Evolutionary conservation across 2,797 vertebrate genomes (phyloP), one percentile per base, ranked within the genome.

Genomic region (Mus caroli): DNA sequence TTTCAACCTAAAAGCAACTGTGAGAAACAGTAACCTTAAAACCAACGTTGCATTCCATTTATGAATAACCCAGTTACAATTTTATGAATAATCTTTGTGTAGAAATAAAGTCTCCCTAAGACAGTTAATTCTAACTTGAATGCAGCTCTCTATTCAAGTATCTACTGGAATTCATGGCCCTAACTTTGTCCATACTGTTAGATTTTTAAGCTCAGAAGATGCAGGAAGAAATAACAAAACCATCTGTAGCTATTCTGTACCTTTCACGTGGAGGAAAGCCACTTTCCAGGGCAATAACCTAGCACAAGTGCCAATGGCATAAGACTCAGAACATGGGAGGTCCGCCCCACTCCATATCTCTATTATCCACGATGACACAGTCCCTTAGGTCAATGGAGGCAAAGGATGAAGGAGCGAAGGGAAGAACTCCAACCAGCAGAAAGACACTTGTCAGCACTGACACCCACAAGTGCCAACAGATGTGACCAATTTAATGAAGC

Each of bases 401-500:
- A 94, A 94, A 95, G 24, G 76, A 76, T 77, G 64, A 84, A 14
- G 15, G 26, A 40, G 88, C 52, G 37, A 75, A 82, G 56, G 56
- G 43, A 95, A 62, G 78, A 80, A 84, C 26, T 84, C 75, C 56
- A 1, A 13, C 75, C 26, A 75, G 88, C 96, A 94, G 52, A 96
- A 60, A 3, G 8, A 54, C n/a, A 95, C 95, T 92, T 96, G 96
- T 84, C 94, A 97, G 96, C 64, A 77, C 43, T 93, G 89, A 98
- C 88, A 95, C 91, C 97, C 90, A 94, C 94, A 97, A 92, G 95
- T 91, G 96, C 97, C 98, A 98, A 97, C 93, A 98, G 95, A 98
- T 97, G 96, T 97, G 98, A 97, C 97, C 97, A 95, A 89, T 96
- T 96, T 98, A 98, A 98, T 92, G 97, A 98, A 98, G 97, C 96